These are phyloP conservation scores for Tribolium castaneum DNA, from an alignment of 1,140 invertebrate genomes.

Conservation along the genomic window DNA sequence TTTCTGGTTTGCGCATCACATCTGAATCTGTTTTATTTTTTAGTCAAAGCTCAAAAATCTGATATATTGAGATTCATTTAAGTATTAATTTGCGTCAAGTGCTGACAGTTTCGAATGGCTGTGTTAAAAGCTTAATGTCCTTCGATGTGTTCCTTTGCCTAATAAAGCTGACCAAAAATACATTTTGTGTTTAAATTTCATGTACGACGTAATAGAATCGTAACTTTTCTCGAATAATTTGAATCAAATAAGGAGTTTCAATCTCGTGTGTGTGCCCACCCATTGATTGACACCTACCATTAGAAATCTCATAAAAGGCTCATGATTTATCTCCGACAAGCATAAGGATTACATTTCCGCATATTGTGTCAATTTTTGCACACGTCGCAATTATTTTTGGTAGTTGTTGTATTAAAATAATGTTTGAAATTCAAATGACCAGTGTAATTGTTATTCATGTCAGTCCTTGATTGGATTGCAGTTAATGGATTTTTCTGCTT, in stretches of 20 bases:
- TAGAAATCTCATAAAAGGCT: neutral
- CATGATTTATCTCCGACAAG: neutral
- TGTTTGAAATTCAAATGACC: constrained; percentile 20
- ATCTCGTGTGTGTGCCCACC: neutral
- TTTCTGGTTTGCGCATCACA: too few species aligned
- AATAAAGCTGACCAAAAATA: neutral
- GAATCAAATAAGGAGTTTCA: constrained; percentile 2
- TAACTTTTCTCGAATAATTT: neutral
- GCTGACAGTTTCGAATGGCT: too few species aligned
- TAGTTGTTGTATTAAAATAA: neutral
- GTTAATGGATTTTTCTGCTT: constrained; percentile 28
- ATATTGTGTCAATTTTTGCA: neutral
- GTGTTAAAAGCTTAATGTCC: too few species aligned
- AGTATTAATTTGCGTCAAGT: too few species aligned
- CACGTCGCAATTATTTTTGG: neutral
- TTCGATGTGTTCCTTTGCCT: neutral
- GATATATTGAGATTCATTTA: too few species aligned
- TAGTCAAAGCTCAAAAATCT: too few species aligned
- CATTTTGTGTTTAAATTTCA: neutral
- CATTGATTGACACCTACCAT: constrained; percentile 22
- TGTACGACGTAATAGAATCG: neutral
- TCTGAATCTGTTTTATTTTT: too few species aligned
- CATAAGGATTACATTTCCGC: neutral
- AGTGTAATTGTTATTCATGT: constrained; percentile 22
- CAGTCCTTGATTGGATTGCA: constrained; percentile 13